Percentiles rank a stretch among this genome's conserved stretches.
These are phyloP conservation scores for Dryobota labecula DNA, from an alignment of 2,888 invertebrate species.

Conservation along the genomic window DNA sequence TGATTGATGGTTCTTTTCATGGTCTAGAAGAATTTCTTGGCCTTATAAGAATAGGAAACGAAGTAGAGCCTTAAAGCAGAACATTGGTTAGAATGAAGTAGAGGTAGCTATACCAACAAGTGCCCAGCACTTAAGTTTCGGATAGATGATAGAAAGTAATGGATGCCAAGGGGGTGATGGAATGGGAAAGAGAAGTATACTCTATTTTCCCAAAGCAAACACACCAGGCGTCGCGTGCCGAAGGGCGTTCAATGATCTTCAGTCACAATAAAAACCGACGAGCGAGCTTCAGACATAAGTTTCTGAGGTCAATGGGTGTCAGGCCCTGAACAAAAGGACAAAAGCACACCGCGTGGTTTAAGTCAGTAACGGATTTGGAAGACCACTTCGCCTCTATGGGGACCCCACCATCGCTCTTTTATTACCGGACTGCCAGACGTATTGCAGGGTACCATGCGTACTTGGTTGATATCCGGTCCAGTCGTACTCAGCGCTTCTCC, in stretches of 20 bases:
- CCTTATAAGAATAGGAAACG: background rate
- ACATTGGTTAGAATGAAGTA: background rate
- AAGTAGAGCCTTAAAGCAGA: background rate
- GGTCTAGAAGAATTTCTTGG: background rate
- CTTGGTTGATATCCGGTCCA: no score
- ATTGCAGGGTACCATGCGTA: no score
- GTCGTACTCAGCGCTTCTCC: no score
- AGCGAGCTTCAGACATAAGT: background rate
- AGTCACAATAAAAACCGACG: background rate
- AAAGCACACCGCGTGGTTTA: background rate
- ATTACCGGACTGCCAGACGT: no score
- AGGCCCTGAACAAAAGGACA: background rate
- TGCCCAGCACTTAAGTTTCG: background rate
- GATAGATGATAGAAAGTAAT: background rate
- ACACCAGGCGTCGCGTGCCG: background rate
- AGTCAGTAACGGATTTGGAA: no score
- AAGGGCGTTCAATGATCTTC: background rate
- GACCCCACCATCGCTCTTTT: no score
- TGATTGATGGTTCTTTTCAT: background rate
- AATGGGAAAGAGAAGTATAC: no score
- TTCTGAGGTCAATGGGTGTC: background rate
- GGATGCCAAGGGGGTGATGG: no score
- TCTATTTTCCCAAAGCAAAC: no score
- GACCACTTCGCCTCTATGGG: background rate
- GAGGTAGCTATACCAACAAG: background rate